phyloP scores from a whole-genome alignment of 2,888 invertebrate species.

The Tenthredo livida region DNA sequence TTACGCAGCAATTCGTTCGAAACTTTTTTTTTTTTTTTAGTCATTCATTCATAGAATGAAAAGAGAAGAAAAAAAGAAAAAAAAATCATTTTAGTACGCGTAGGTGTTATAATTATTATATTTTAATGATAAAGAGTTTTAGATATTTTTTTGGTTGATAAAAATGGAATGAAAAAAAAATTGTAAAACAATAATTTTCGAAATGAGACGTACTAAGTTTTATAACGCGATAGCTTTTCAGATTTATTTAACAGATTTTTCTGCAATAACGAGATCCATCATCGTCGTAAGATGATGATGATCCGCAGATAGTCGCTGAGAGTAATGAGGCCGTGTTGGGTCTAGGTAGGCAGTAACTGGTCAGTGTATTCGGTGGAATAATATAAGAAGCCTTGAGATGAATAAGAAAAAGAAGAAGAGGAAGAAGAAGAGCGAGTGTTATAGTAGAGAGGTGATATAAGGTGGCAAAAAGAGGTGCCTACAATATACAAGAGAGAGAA shows the following conservation, averaged over 20 bases:
- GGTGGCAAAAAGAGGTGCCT: conserved; percentile 2
- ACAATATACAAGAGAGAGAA: conserved; percentile 51
- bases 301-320: not conserved
- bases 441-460: not conserved
- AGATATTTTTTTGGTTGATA: too few relatives aligned
- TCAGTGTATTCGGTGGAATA: conserved; percentile 1
- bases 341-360: not conserved
- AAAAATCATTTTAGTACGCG: too few relatives aligned
- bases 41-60: not conserved
- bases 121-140: too few relatives aligned
- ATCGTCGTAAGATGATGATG: not conserved
- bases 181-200: too few relatives aligned
- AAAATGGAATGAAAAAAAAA: too few relatives aligned
- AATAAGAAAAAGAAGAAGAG: too few relatives aligned
- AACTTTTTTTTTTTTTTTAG: not conserved
- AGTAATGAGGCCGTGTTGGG: not conserved
- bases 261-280: not conserved
- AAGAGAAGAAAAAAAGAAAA: too few relatives aligned
- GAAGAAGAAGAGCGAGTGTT: not conserved
- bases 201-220: not conserved
- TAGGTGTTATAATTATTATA: too few relatives aligned
- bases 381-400: not conserved
- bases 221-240: not conserved
- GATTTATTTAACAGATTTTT: not conserved
- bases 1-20: not conserved